Conservation (phyloP, 2,888 invertebrate genomes). For the Cheilosia impressa region DNA sequence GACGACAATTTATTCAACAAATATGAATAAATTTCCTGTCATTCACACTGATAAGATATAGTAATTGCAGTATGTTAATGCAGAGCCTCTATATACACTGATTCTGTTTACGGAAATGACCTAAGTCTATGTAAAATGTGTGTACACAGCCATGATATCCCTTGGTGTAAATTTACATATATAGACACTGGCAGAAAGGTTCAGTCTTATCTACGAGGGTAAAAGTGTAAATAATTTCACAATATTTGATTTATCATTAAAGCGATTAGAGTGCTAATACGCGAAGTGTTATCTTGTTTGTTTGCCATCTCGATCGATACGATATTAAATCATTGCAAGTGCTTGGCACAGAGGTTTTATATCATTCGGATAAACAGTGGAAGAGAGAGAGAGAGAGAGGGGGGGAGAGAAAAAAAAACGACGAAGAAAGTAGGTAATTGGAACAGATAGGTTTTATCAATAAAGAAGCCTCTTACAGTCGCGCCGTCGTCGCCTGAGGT, state of each 20-base stretch:
- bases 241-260: slow-evolving; percentile 66
- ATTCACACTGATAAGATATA: slow-evolving; percentile 49
- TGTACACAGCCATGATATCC: slow-evolving; percentile 9
- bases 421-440: slow-evolving; percentile 26
- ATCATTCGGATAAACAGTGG: slow-evolving; percentile 12
- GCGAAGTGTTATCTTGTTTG: slow-evolving; percentile 44
- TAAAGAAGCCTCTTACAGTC: slow-evolving; percentile 25
- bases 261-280: slow-evolving; percentile 42
- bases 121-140: slow-evolving; percentile 7
- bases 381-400: too few relatives aligned
- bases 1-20: slow-evolving; percentile 8
- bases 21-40: slow-evolving; percentile 17
- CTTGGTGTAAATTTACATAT: slow-evolving; percentile 28
- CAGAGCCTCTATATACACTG: slow-evolving; percentile 12
- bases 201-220: slow-evolving; percentile 39
- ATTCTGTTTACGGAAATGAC: slow-evolving; percentile 36
- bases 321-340: slow-evolving; percentile 41
- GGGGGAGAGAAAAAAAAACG: not conserved
- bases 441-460: slow-evolving; percentile 45
- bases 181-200: not conserved
- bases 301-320: slow-evolving; percentile 50
- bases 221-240: slow-evolving; percentile 64
- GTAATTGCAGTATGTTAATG: slow-evolving; percentile 37
- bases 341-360: not conserved
- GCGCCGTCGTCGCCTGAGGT: not conserved